A percentile compares a stretch with the other conserved stretches of the same genome.
Conservation (phyloP, 2,113 vertebrate genomes). For the Scatophagus argus region DNA sequence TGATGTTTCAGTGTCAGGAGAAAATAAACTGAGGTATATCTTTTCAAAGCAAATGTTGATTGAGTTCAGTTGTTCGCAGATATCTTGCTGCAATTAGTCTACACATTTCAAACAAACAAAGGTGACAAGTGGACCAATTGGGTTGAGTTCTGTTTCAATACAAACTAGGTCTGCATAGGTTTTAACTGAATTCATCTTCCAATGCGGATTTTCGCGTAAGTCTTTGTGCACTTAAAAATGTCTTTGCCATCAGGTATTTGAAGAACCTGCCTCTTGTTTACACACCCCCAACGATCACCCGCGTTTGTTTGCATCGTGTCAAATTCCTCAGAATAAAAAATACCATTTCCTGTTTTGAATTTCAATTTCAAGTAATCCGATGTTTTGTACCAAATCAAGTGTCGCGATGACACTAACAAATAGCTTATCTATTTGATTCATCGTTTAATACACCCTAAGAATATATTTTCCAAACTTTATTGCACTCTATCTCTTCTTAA, state of each 20-base stretch:
- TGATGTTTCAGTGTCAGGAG: too few relatives aligned
- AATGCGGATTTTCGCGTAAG: background rate
- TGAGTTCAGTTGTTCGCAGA: background rate
- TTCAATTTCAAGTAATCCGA: background rate
- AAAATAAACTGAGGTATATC: too few relatives aligned
- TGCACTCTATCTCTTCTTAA: accelerated
- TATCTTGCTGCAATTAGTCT: background rate
- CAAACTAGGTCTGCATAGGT: background rate
- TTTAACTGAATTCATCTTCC: background rate
- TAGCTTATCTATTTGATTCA: accelerated
- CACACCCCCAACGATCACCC: background rate
- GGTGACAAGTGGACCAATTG: background rate
- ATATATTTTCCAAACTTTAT: accelerated
- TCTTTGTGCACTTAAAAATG: too few relatives aligned
- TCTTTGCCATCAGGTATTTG: background rate
- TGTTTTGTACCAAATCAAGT: background rate
- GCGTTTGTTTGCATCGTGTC: background rate
- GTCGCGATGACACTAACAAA: accelerated
- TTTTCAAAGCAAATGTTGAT: background rate
- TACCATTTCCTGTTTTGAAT: background rate
- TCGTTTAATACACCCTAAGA: accelerated
- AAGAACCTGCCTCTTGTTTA: background rate
- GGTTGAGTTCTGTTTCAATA: background rate
- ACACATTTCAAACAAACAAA: too few relatives aligned
- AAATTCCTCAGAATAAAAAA: background rate